Evolutionary conservation across 2,888 invertebrate species (phyloP).

Genomic region (Ecdyonurus torrentis): DNA sequence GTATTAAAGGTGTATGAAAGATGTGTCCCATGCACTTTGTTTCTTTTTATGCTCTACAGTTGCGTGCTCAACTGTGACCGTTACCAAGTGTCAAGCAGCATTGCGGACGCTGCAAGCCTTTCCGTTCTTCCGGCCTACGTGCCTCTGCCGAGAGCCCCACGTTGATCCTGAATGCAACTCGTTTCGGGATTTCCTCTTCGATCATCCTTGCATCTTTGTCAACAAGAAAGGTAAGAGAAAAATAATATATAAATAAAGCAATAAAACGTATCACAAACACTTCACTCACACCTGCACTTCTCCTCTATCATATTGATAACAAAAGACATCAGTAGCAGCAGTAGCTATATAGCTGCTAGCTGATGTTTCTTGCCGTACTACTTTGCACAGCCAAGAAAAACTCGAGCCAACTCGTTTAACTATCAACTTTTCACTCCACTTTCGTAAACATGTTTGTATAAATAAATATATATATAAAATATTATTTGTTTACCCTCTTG

Average conservation of each 20-base stretch:
- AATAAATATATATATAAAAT: too few species aligned
- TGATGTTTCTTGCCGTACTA: too few species aligned
- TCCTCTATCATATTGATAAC: not conserved
- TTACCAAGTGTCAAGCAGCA: conserved; percentile 84
- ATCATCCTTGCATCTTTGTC: conserved; percentile 84
- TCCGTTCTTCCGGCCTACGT: conserved; percentile 85
- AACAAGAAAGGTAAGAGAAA: conserved; percentile 70
- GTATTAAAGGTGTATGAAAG: too few species aligned
- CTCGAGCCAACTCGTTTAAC: too few species aligned
- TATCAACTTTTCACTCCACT: too few species aligned
- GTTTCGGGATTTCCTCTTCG: conserved; percentile 83
- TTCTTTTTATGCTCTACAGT: conserved; percentile 42
- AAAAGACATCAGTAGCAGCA: not conserved
- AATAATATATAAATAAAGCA: too few species aligned
- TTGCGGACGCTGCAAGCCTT: conserved; percentile 77
- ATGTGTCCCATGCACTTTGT: too few species aligned
- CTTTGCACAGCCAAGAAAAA: too few species aligned
- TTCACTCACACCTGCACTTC: not conserved
- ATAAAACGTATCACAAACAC: too few species aligned
- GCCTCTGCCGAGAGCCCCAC: conserved; percentile 78
- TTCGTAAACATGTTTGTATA: too few species aligned
- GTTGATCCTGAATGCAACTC: conserved; percentile 85
- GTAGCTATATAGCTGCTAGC: too few species aligned
- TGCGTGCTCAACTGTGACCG: conserved; percentile 83
- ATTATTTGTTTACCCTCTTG: too few species aligned